Evolutionary conservation across 1,140 invertebrate genomes (phyloP), one percentile per base, ranked within the genome.

Genomic region (Aradophagus sp.): DNA sequence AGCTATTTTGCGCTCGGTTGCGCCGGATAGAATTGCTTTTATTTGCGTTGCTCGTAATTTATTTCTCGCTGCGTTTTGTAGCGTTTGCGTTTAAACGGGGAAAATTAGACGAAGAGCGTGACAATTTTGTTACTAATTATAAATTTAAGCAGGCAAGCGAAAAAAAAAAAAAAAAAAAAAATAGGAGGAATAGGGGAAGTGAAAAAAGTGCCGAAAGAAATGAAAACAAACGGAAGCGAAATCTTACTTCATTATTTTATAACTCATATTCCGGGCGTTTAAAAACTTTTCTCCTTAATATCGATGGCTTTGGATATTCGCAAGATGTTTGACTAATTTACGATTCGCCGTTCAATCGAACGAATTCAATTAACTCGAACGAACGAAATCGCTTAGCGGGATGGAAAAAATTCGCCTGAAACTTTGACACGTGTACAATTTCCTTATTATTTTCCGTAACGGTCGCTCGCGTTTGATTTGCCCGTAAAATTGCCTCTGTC

Each of bases 1-100:
- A 58, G 36, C 34, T 47, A 58, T 58, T 47, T 47, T 47, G 27
- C 42, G 55, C 55, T 31, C 17, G 11, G 52, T 19, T 56, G 29
- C 29, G 1, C 44, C 38, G 35, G 38, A 55, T 29, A 56, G 39
- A 56, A 56, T 14, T 52, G 11, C 34, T 27, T 52, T 52, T 38
- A 38, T 52, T 52, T 23, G 32, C 38, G 12, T 36, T 36, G 1
- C 10, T 0, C 31, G 11, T 34, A 48, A 35, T 26, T 48, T 12
- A 23, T 48, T 34, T 48, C 35, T n/a, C n/a, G n/a, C n/a, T n/a
- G n/a, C n/a, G n/a, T n/a, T n/a, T n/a, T n/a, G n/a, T n/a, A n/a
- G n/a, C n/a, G n/a, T n/a, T n/a, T n/a, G n/a, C n/a, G n/a, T n/a
- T n/a, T n/a, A n/a, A n/a, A n/a, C n/a, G n/a, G n/a, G n/a, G n/a